These are phyloP conservation scores for Ibycter americanus DNA, from an alignment of 2,797 vertebrate genomes.

Conservation along the genomic window DNA sequence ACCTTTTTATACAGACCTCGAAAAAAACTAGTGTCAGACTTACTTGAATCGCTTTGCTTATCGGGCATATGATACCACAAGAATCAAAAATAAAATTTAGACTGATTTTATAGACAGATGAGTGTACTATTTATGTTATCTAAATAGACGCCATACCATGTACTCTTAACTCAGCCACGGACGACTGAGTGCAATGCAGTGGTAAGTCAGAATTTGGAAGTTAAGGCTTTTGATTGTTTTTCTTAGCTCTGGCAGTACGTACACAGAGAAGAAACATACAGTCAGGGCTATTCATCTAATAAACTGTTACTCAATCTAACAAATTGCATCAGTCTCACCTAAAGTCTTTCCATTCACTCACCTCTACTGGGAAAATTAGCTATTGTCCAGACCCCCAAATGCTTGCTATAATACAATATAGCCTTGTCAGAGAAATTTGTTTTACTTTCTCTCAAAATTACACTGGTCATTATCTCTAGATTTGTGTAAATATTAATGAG, in stretches of 20 bases:
- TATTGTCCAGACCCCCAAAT: neutral
- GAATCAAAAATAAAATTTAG: neutral
- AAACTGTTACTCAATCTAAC: neutral
- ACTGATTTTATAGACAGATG: neutral
- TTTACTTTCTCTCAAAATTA: neutral
- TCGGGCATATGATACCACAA: neutral
- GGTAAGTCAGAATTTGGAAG: neutral
- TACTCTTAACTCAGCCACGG: neutral
- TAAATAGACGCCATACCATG: neutral
- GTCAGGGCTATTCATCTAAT: neutral
- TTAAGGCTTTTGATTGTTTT: neutral
- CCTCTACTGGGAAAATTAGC: neutral
- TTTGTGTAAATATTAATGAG: neutral
- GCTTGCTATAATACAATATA: neutral
- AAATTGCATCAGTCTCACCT: neutral
- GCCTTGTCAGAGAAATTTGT: neutral
- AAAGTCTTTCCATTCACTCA: neutral
- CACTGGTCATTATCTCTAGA: neutral
- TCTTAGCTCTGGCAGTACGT: neutral
- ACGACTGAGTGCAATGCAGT: neutral
- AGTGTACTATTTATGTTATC: neutral
- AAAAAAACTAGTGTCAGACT: neutral
- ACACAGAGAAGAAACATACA: neutral
- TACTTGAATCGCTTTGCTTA: neutral
- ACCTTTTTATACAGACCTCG: neutral